A percentile compares a stretch with the other conserved stretches of the same genome.
Evolutionary conservation across 2,888 invertebrate genomes (phyloP).

Genomic region (Aporophyla nigra): DNA sequence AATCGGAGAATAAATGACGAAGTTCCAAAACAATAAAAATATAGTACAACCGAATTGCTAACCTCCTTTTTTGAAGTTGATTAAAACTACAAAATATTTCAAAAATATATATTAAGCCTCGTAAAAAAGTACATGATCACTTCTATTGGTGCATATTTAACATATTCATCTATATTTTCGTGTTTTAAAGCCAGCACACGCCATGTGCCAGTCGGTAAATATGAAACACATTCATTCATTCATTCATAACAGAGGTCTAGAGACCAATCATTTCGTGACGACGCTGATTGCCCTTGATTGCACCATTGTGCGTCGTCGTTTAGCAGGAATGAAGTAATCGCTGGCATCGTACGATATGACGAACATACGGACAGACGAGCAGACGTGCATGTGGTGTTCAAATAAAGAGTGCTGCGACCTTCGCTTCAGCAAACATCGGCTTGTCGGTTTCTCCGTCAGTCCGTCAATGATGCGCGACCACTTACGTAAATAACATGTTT

Average conservation of each 20-base stretch:
- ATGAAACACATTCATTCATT: conserved; percentile 39
- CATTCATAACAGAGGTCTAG: conserved; percentile 6
- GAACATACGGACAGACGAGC: conserved; percentile 19
- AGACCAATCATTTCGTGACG: conserved; percentile 60
- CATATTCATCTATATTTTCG: not conserved
- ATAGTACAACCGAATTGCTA: too few species aligned
- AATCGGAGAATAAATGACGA: too few species aligned
- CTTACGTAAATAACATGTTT: conserved; percentile 52
- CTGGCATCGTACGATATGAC: conserved; percentile 56
- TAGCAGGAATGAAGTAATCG: conserved; percentile 74
- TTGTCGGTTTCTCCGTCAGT: conserved; percentile 36
- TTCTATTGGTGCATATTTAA: not conserved
- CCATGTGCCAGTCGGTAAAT: conserved; percentile 27
- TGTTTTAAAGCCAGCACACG: not conserved
- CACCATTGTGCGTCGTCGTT: conserved; percentile 69
- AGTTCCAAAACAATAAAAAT: too few species aligned
- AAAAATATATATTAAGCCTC: too few species aligned
- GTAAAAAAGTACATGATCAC: too few species aligned
- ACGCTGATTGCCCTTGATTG: conserved; percentile 66
- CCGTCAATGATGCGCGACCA: conserved; percentile 32
- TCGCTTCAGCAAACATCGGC: conserved; percentile 53
- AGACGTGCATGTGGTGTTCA: conserved; percentile 33
- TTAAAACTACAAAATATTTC: too few species aligned
- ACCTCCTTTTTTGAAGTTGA: too few species aligned
- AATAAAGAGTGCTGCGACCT: conserved; percentile 62